These are phyloP conservation scores for Latrodectus hesperus DNA, from an alignment of 2,888 invertebrate species.

Conservation along the genomic window DNA sequence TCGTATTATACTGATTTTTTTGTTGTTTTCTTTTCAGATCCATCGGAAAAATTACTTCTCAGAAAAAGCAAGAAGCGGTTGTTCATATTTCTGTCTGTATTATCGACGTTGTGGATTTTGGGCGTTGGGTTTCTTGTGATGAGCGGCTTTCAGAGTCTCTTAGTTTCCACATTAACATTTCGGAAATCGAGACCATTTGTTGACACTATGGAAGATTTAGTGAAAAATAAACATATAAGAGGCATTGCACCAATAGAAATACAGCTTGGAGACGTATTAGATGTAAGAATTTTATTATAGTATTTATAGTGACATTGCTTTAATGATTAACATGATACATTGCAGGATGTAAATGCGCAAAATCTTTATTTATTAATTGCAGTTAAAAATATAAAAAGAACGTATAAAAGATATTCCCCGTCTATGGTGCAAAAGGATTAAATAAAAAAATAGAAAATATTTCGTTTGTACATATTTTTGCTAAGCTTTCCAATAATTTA, in stretches of 20 bases:
- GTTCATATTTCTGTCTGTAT: constrained; percentile 6
- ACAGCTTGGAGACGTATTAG: constrained; percentile 22
- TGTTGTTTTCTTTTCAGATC: constrained; percentile 1
- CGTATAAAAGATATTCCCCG: background rate
- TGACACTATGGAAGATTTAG: constrained; percentile 31
- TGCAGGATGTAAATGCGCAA: no score
- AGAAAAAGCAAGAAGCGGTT: constrained; percentile 23
- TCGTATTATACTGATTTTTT: no score
- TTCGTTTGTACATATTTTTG: background rate
- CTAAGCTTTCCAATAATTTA: background rate
- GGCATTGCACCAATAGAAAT: constrained; percentile 43
- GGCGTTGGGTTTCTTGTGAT: constrained; percentile 40
- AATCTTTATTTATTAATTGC: background rate
- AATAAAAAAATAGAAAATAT: background rate
- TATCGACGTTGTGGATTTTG: constrained; percentile 21
- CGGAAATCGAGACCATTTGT: constrained; percentile 19
- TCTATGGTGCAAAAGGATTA: no score
- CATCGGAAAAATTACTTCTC: constrained; percentile 35
- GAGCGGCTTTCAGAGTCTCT: constrained; percentile 49
- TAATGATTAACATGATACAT: background rate
- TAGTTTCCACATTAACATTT: constrained; percentile 42
- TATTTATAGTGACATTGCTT: background rate
- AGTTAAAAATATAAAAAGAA: background rate
- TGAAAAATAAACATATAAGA: constrained; percentile 3
- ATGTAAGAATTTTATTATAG: background rate